Percentiles rank a stretch among this genome's conserved stretches.
phyloP scores from a whole-genome alignment of 1,140 invertebrate species.

The Hormaphis cornu region DNA sequence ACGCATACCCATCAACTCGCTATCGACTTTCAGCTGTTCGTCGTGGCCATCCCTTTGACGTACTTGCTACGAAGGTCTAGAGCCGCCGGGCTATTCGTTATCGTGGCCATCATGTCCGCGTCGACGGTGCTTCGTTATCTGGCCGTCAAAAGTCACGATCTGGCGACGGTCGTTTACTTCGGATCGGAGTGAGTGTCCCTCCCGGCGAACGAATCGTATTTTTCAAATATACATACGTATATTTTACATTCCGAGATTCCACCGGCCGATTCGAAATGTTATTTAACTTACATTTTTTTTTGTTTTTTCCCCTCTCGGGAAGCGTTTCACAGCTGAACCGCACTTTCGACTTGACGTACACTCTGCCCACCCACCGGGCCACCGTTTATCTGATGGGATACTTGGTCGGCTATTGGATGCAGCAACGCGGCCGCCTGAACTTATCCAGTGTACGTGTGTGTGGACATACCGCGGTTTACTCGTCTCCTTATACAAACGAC shows the following conservation, averaged over 20 bases:
- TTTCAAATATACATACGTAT: too few species aligned
- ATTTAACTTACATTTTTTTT: too few species aligned
- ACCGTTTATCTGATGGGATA: constrained; percentile 57
- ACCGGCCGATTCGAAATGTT: too few species aligned
- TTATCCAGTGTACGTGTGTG: constrained; percentile 41
- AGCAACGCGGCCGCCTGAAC: constrained; percentile 44
- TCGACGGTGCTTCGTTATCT: constrained; percentile 54
- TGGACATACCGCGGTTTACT: too few species aligned
- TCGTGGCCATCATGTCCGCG: constrained; percentile 48
- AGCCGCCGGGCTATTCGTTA: constrained; percentile 43
- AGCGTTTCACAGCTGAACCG: constrained; percentile 35
- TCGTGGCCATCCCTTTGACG: constrained; percentile 59
- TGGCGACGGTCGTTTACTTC: constrained; percentile 55
- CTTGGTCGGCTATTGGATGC: constrained; percentile 50
- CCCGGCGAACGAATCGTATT: neutral
- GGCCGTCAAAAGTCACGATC: constrained; percentile 48
- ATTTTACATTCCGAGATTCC: too few species aligned
- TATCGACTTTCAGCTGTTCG: constrained; percentile 71
- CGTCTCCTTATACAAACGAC: too few species aligned
- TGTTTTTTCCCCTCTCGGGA: too few species aligned
- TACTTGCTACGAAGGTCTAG: constrained; percentile 53
- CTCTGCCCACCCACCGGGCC: constrained; percentile 51
- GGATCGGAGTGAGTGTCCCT: constrained; percentile 51
- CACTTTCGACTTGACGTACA: constrained; percentile 49
- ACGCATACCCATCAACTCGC: constrained; percentile 63